These are phyloP conservation scores for Heliconius melpomene DNA, from an alignment of 1,140 invertebrate genomes.

Conservation along the genomic window DNA sequence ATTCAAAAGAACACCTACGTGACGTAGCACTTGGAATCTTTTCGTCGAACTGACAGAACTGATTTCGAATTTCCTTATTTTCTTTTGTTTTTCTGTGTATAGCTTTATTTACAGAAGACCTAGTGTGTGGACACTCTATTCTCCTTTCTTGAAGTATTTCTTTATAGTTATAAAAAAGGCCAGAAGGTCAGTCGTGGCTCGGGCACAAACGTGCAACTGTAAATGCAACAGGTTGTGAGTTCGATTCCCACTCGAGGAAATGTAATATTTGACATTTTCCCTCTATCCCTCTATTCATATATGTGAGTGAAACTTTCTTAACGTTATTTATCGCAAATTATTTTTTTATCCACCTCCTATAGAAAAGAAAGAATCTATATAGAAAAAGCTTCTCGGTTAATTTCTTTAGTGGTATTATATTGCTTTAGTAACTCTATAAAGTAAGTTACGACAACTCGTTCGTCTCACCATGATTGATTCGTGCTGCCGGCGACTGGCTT, in stretches of 20 bases:
- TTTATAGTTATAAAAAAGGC: too few relatives aligned
- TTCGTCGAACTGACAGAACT: not conserved
- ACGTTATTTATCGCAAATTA: too few relatives aligned
- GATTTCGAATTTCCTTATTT: not conserved
- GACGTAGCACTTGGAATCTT: not conserved
- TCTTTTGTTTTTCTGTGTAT: too few relatives aligned
- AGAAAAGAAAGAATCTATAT: not conserved
- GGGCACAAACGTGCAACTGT: too few relatives aligned
- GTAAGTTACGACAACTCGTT: not conserved
- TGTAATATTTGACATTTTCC: too few relatives aligned
- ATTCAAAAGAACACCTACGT: not conserved
- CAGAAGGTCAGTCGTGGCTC: too few relatives aligned
- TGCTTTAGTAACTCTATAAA: not conserved
- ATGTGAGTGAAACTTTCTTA: too few relatives aligned
- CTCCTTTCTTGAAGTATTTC: not conserved
- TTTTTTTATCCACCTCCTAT: not conserved
- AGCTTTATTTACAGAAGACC: not conserved
- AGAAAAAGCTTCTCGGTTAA: not conserved
- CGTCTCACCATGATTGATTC: constrained; percentile 28
- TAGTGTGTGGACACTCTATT: not conserved
- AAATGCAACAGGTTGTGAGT: too few relatives aligned
- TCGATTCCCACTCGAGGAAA: too few relatives aligned
- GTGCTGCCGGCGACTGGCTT: constrained; percentile 13
- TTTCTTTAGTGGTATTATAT: not conserved
- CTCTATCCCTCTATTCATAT: too few relatives aligned